Evolutionary conservation across 1,140 invertebrate species (phyloP), one percentile per base, ranked within the genome.

Genomic region (Drosophila guanche): DNA sequence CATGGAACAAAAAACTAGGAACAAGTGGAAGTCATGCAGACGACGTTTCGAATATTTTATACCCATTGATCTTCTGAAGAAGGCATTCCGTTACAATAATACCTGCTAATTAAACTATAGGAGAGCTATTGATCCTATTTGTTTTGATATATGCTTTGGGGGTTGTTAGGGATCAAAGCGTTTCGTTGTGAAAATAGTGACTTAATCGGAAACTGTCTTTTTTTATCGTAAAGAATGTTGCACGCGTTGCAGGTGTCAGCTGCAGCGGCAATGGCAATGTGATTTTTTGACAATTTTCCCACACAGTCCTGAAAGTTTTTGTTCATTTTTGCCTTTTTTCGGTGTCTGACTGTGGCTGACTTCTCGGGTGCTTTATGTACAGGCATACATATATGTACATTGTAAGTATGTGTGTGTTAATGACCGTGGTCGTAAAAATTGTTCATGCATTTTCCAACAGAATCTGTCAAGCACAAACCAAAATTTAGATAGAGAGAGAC

Each of bases 151-250:
- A 25, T 56, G 37, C 52, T 55, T 48, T 50, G 27, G n/a, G 22
- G 45, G 37, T 70, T 53, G 45, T 45, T 41, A 58, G 47, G 55
- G 57, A 62, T 14, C 53, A 46, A 57, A 78, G 60, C 55, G 47
- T 50, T 65, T 29, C 76, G 58, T 58, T 70, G 65, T 68, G 80
- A 66, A 84, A 85, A 84, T 84, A 85, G 76, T 86, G 80, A 85
- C 84, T 83, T 63, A 79, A 73, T 59, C 54, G 51, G 29, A 76
- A 56, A 10, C 33, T 37, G 10, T 12, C 12, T 72, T 22, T 43
- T 43, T 51, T 60, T 71, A 76, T 74, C 69, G 40, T 51, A 53
- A 56, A 1, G 27, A 37, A 33, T 42, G 33, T 45, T 55, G 25
- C 23, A 6, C 37, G 43, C 54, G 53, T 23, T 46, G 37, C 52